Evolutionary conservation across 1,140 invertebrate species (phyloP).

Genomic region (Eulimnadia texana): DNA sequence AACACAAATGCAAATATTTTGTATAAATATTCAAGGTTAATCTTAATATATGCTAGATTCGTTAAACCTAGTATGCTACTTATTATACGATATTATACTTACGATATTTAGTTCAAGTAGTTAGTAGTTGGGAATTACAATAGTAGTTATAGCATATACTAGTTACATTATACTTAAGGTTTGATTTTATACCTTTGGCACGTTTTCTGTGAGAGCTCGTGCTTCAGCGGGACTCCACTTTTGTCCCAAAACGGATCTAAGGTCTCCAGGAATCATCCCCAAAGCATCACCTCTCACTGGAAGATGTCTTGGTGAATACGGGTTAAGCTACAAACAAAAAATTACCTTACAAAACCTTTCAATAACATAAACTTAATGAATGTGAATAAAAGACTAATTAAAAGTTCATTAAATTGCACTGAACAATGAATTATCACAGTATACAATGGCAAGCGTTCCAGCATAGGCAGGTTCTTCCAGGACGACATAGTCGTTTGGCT

Average conservation of each 20-base stretch:
- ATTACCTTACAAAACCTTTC: too few species aligned
- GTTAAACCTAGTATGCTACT: too few species aligned
- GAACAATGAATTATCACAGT: constrained; percentile 12
- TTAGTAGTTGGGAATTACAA: too few species aligned
- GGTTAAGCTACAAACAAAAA: constrained; percentile 25
- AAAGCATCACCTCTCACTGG: constrained; percentile 25
- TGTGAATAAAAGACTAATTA: too few species aligned
- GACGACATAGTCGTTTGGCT: constrained; percentile 50
- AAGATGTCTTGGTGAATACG: constrained; percentile 24
- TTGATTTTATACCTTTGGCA: constrained; percentile 25
- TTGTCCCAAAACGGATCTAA: constrained; percentile 23
- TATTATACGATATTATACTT: too few species aligned
- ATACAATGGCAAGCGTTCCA: constrained; percentile 48
- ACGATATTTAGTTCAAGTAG: too few species aligned
- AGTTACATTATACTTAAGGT: not conserved
- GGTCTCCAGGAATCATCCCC: constrained; percentile 27
- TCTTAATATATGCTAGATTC: too few species aligned
- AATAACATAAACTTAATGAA: too few species aligned
- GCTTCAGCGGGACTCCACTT: constrained; percentile 26
- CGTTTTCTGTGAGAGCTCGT: constrained; percentile 21
- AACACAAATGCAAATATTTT: too few species aligned
- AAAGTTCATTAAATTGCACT: too few species aligned
- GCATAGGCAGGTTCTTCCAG: constrained; percentile 52
- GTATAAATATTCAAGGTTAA: too few species aligned
- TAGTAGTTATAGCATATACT: not conserved